Base-by-base conservation (phyloP, 2,888 invertebrate genomes). In the Lepidocyrtinus sp. region DNA sequence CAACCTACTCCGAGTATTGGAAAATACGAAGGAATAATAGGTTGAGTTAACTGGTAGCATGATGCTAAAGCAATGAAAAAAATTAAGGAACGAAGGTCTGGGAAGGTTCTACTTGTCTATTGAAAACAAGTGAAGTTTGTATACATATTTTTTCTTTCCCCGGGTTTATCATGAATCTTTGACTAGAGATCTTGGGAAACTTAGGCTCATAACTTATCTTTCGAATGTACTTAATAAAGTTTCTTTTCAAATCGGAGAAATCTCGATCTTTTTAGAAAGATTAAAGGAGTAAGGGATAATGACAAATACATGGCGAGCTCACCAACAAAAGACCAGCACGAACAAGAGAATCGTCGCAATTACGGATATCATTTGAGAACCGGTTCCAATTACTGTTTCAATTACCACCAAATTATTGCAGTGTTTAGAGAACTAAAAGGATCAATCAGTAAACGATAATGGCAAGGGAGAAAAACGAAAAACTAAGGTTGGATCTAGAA, bases 361-460 rank as follows among this genome's bases (percentile, higher is more conserved):
- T 12, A 9, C 45, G 45, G 45, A 12, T 7, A 45, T 45, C 7
- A 12, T 45, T 7, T n/a, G 5, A 27, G 24, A 75, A 75, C 75
- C 68, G 75, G 75, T 75, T 75, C 26, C 68, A 68, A 75, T 75
- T 75, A 75, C 72, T 72, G n/a, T n/a, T n/a, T n/a, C n/a, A n/a
- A n/a, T n/a, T n/a, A n/a, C n/a, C n/a, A n/a, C n/a, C 62, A 62
- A 61, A 72, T 72, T 72, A 72, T 24, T 19, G 36, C 36, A 65
- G 25, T 21, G 17, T 21, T 12, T 61, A 22, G 61, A 61, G 19
- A 61, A 19, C 21, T 59, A 21, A 61, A 19, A 22, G 26, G 27
- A n/a, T n/a, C n/a, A n/a, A n/a, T n/a, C n/a, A n/a, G n/a, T n/a
- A n/a, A n/a, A n/a, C n/a, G n/a, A n/a, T n/a, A n/a, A n/a, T n/a